phyloP scores from a whole-genome alignment of 2,113 vertebrate genomes.

The Xiphias gladius region DNA sequence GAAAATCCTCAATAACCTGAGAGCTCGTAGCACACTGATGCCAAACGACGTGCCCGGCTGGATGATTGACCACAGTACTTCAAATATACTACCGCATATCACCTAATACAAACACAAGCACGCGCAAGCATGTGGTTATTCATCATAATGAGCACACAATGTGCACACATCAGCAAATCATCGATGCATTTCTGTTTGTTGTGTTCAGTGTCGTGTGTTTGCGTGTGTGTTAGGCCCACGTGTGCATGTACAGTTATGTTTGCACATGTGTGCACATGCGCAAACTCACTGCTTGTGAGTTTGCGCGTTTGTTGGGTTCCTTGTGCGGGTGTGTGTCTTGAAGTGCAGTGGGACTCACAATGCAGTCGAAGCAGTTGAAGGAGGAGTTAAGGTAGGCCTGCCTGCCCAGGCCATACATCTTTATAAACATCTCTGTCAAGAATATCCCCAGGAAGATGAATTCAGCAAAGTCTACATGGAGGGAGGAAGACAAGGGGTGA shows the following conservation, averaged over 20 bases:
- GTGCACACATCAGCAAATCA: conserved; percentile 13
- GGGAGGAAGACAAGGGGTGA: conserved; percentile 4
- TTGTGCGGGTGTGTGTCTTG: background rate
- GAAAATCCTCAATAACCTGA: conserved; percentile 98
- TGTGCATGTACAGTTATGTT: background rate
- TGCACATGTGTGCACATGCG: background rate
- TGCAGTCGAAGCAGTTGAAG: conserved; percentile 98
- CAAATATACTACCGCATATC: conserved; percentile 97
- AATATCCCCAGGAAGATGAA: conserved; percentile 97
- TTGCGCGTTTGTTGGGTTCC: conserved; percentile 1
- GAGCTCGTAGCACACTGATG: conserved; percentile 97
- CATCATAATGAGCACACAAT: background rate
- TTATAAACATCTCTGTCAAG: conserved; percentile 96
- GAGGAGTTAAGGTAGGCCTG: conserved; percentile 96
- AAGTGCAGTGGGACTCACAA: conserved; percentile 85
- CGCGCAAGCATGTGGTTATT: background rate
- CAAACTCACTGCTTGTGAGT: background rate
- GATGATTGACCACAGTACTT: conserved; percentile 95
- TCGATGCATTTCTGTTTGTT: background rate
- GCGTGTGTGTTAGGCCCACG: background rate
- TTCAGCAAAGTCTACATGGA: conserved; percentile 92
- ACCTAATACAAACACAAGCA: conserved; percentile 83
- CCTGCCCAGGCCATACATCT: conserved; percentile 94
- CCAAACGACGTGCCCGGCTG: conserved; percentile 97
- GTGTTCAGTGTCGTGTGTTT: background rate